These are phyloP conservation scores for Chelonus formosanus DNA, from an alignment of 2,888 invertebrate genomes.

Conservation along the genomic window DNA sequence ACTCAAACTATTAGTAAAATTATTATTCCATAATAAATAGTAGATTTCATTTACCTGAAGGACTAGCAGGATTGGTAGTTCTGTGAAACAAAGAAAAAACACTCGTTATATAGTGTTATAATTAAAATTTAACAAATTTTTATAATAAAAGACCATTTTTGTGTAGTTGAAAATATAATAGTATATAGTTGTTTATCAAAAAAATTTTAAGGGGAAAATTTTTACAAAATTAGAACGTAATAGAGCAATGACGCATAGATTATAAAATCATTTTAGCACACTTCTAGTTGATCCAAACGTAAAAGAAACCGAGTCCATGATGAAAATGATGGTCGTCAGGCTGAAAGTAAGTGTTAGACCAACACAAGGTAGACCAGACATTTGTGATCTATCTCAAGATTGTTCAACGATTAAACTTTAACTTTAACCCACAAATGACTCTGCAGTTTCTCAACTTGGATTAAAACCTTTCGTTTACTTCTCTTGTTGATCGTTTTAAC, in stretches of 20 bases:
- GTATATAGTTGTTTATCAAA: neutral
- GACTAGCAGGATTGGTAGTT: no score
- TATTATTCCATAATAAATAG: no score
- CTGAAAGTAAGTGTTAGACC: no score
- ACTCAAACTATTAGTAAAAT: no score
- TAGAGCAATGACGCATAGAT: slow-evolving; percentile 34
- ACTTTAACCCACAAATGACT: slow-evolving; percentile 12
- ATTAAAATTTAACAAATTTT: neutral
- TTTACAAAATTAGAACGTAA: slow-evolving; percentile 7
- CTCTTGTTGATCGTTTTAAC: slow-evolving; percentile 36
- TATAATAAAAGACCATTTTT: neutral
- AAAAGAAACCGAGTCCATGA: slow-evolving; percentile 6
- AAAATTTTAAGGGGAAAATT: neutral
- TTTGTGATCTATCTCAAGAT: slow-evolving; percentile 27
- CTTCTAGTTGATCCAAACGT: slow-evolving; percentile 8
- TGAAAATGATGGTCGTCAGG: slow-evolving; percentile 32
- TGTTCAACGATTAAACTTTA: neutral
- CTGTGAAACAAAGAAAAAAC: no score
- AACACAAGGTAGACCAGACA: slow-evolving; percentile 33
- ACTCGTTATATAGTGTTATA: no score
- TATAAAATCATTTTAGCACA: slow-evolving; percentile 34
- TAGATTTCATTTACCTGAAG: no score
- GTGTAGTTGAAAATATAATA: no score
- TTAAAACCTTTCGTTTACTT: slow-evolving; percentile 1
- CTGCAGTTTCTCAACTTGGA: slow-evolving; percentile 21